Evolutionary conservation across 2,797 vertebrate species (phyloP).

Genomic region (Phoebastria nigripes): DNA sequence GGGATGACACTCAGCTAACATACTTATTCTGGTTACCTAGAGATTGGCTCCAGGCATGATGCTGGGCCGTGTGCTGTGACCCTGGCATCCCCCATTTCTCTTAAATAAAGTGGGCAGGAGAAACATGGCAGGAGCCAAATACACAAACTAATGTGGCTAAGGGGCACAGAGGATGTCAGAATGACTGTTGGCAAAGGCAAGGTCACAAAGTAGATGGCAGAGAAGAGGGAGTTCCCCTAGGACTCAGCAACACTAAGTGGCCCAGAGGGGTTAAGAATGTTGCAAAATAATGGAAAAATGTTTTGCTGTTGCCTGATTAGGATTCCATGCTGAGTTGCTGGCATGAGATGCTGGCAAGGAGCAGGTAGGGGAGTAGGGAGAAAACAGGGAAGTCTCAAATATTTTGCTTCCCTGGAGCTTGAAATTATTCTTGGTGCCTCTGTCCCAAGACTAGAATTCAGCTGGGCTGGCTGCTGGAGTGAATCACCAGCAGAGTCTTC

Average conservation of each 20-base stretch:
- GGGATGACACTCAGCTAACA: not conserved
- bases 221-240: not conserved
- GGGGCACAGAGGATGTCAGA: not conserved
- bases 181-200: not conserved
- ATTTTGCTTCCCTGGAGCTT: not conserved
- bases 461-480: not conserved
- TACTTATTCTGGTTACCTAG: not conserved
- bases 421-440: not conserved
- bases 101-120: not conserved
- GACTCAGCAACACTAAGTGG: not conserved
- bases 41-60: not conserved
- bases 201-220: not conserved
- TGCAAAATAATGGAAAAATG: not conserved
- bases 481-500: not conserved
- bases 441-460: not conserved
- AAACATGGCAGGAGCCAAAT: not conserved
- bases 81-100: not conserved
- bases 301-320: not conserved
- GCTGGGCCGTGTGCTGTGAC: not conserved
- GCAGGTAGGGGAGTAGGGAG: not conserved
- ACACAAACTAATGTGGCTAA: not conserved
- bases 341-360: not conserved
- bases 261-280: not conserved
- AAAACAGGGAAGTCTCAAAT: not conserved
- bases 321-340: not conserved